Percentiles rank a stretch among this genome's conserved stretches.
phyloP scores from a whole-genome alignment of 2,797 vertebrate species.

The Carduelis carduelis region DNA sequence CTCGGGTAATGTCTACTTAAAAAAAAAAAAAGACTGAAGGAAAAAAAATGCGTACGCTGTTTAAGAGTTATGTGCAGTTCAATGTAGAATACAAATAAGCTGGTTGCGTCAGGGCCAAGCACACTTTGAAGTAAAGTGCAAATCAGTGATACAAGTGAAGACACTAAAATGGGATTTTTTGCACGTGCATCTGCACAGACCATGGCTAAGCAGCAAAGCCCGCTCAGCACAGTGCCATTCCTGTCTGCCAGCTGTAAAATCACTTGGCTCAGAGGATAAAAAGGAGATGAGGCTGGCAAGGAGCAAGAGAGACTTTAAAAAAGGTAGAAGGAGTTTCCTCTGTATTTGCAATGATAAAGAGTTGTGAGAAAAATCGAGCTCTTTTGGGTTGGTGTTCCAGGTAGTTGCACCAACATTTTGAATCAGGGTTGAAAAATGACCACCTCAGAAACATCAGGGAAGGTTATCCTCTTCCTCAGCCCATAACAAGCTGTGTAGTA shows the following conservation, averaged over 20 bases:
- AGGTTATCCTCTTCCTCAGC: neutral
- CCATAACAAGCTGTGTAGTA: rapidly evolving
- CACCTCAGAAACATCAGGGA: neutral
- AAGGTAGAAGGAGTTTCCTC: neutral
- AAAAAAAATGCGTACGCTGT: neutral
- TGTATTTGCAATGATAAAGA: neutral
- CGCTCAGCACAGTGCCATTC: neutral
- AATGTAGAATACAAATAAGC: neutral
- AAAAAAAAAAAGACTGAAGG: neutral
- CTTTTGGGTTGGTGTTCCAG: neutral
- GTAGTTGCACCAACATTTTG: neutral
- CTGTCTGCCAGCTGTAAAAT: neutral
- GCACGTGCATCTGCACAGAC: rapidly evolving
- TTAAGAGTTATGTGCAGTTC: neutral
- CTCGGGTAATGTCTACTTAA: neutral
- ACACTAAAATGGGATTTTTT: neutral
- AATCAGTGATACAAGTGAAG: neutral
- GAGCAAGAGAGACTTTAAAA: neutral
- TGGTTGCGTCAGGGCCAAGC: neutral
- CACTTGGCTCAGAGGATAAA: neutral
- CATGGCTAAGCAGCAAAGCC: neutral
- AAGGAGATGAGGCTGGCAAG: neutral
- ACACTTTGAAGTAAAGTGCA: neutral
- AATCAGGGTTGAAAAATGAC: neutral
- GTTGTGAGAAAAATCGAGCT: rapidly evolving